Percentiles rank a stretch among this genome's conserved stretches.
phyloP scores from a whole-genome alignment of 2,113 vertebrate species.

The Hiodon tergisus region DNA sequence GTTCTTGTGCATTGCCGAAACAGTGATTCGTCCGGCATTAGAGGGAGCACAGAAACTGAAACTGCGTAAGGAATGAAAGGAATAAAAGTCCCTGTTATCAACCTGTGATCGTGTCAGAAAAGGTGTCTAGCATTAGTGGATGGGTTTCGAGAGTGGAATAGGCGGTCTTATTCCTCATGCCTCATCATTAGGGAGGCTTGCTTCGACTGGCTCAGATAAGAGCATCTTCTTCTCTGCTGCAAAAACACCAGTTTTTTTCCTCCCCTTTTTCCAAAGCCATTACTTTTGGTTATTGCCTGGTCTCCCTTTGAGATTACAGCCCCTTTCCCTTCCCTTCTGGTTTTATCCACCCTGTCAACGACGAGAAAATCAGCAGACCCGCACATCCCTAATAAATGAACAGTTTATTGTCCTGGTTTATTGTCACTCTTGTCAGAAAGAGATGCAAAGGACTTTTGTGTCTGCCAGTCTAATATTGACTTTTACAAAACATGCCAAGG shows the following conservation, averaged over 20 bases:
- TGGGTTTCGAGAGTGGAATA: conserved; percentile 21
- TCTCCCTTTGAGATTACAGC: conserved; percentile 27
- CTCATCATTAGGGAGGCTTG: conserved; percentile 40
- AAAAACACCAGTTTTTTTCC: not conserved
- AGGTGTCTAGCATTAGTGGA: conserved; percentile 36
- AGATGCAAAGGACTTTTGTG: conserved; percentile 34
- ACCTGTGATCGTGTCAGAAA: conserved; percentile 25
- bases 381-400: conserved; percentile 58
- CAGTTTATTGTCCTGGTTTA: conserved; percentile 39
- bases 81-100: too few species aligned
- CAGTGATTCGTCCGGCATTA: too few species aligned
- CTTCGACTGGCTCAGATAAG: conserved; percentile 24
- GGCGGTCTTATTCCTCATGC: conserved; percentile 32
- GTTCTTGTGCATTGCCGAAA: not conserved
- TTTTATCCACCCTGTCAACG: conserved; percentile 34
- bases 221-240: conserved; percentile 30
- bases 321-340: conserved; percentile 5
- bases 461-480: conserved; percentile 8
- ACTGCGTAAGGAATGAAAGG: too few species aligned
- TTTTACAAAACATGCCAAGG: too few species aligned
- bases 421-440: conserved; percentile 33
- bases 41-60: too few species aligned
- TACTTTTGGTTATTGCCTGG: conserved; percentile 1
- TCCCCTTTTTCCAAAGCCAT: not conserved
- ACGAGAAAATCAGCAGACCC: conserved; percentile 37